Base-by-base conservation (phyloP, 2,797 vertebrate species). In the Cossypha niveicapilla region DNA sequence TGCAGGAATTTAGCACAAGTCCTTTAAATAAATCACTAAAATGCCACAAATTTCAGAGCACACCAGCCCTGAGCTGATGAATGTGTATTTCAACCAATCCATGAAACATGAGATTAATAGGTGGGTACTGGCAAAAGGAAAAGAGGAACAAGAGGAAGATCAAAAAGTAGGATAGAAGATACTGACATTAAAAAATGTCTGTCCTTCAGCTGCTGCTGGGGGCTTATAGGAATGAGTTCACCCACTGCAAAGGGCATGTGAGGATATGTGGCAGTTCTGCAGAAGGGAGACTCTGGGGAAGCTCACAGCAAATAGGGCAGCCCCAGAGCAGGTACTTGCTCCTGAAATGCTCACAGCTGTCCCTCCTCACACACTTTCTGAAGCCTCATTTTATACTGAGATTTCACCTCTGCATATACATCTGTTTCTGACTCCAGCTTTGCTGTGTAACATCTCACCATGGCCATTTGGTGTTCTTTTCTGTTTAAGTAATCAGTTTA, bases 101-200 rank as follows among this genome's bases (percentile, higher is more conserved):
- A n/a, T 1, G 25, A 68, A 88, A 78, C 9, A 13, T 4, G 3
- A 34, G 54, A 51, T 91, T 86, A 70, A 76, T 47, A 50, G 15
- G 25, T 41, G 70, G 41, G n/a, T 45, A 18, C 7, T 23, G 56
- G 14, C 45, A 45, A 82, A 88, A 87, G 23, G 16, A 60, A 63
- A 80, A 71, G 25, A 91, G 50, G 65, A 92, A 84, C 54, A 73
- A 51, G 42, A 57, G 7, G 62, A 78, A 85, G 79, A 92, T 84
- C 62, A 80, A 92, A 94, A 92, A 94, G 34, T 18, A 85, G 92
- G 84, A 92, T 77, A 80, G 78, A 92, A 91, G 68, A 77, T n/a
- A 67, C 18, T 47, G 75, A 57, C 37, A 44, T 79, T 47, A 50
- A 81, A 88, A 80, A 58, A 58, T 39, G 23, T 11, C 71, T 47